Percentiles rank a stretch among this genome's conserved stretches.
phyloP scores from a whole-genome alignment of 2,113 vertebrate species.

The Oenanthe melanoleuca region DNA sequence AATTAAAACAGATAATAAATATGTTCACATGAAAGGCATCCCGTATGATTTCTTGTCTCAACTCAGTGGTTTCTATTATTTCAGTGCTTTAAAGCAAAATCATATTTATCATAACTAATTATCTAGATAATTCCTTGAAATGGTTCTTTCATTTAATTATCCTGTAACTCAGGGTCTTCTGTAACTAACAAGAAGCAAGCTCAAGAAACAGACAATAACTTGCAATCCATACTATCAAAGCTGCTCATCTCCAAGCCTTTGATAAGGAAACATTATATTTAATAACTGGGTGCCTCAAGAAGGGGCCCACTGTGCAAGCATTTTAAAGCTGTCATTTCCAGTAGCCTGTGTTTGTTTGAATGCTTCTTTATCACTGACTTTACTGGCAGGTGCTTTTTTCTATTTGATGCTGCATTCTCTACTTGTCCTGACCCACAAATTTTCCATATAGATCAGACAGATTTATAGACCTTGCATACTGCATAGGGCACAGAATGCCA shows the following conservation, averaged over 20 bases:
- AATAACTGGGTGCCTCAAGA: neutral
- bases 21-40: slow-evolving; percentile 1
- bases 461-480: neutral
- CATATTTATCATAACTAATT: slow-evolving; percentile 58
- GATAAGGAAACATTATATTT: slow-evolving; percentile 1
- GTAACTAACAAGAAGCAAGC: neutral
- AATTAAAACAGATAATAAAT: slow-evolving; percentile 50
- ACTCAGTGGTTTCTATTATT: slow-evolving; percentile 30
- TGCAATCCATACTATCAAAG: neutral
- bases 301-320: neutral
- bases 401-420: neutral
- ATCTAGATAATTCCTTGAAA: slow-evolving; percentile 53
- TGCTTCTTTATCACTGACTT: neutral
- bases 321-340: slow-evolving; percentile 6
- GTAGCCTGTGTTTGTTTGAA: neutral
- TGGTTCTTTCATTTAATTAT: slow-evolving; percentile 49
- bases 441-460: neutral
- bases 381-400: neutral
- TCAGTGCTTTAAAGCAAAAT: slow-evolving; percentile 15
- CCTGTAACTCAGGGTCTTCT: neutral
- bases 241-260: neutral
- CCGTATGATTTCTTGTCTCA: slow-evolving; percentile 37
- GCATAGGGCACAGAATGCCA: neutral
- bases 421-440: neutral
- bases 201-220: neutral